Evolutionary conservation across 1,140 invertebrate species (phyloP).

Genomic region (Amphibalanus amphitrite): DNA sequence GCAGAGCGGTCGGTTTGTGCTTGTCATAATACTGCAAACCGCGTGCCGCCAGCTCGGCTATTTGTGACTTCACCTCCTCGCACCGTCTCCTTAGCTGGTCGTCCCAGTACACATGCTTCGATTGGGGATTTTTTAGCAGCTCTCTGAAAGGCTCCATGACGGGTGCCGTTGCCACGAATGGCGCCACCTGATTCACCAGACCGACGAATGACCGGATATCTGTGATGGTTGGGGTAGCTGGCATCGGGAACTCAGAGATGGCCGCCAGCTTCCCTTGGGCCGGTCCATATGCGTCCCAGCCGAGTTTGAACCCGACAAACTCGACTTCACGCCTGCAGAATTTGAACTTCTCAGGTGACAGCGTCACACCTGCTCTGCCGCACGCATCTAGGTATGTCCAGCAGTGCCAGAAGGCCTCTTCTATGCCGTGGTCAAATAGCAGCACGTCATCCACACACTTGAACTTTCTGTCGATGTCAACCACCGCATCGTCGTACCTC

Average conservation of each 20-base stretch:
- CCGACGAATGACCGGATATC: not conserved
- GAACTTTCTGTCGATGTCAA: not conserved
- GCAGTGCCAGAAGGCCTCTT: conserved; percentile 10
- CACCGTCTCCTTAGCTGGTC: not conserved
- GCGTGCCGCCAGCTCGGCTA: too few species aligned
- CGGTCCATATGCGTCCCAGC: conserved; percentile 5
- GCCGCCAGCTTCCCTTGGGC: not conserved
- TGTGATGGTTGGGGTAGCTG: not conserved
- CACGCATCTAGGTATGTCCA: conserved; percentile 6
- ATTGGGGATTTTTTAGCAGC: too few species aligned
- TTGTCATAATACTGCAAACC: too few species aligned
- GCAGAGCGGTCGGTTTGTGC: too few species aligned
- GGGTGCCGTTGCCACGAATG: conserved; percentile 4
- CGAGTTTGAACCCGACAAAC: conserved; percentile 7
- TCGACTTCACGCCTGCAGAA: conserved; percentile 9
- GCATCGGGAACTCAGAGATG: conserved; percentile 4
- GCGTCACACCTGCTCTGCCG: conserved; percentile 3
- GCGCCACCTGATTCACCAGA: conserved; percentile 6
- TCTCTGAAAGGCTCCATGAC: conserved; percentile 5
- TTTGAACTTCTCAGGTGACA: conserved; percentile 10
- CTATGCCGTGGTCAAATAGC: conserved; percentile 3
- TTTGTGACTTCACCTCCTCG: too few species aligned
- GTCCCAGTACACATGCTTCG: conserved; percentile 7
- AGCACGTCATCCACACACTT: conserved; percentile 10
- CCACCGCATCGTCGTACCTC: not conserved